Conservation (phyloP, 2,797 vertebrate species). For the Capromys pilorides region DNA sequence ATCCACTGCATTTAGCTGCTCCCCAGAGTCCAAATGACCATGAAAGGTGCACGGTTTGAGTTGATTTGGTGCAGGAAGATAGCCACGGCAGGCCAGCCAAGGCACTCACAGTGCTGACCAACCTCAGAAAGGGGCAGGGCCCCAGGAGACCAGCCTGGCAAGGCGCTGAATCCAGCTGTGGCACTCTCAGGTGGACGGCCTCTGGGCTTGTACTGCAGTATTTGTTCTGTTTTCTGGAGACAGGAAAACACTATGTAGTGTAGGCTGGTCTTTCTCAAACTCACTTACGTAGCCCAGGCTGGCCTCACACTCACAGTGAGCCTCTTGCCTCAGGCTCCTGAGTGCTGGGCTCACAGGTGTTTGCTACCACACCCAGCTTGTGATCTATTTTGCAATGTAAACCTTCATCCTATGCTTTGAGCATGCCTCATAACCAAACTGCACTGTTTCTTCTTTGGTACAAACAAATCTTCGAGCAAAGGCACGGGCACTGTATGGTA, state of each 20-base stretch:
- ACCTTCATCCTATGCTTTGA: background rate
- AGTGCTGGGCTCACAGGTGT: too few species aligned
- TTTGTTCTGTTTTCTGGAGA: background rate
- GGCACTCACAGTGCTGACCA: background rate
- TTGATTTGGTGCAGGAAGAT: background rate
- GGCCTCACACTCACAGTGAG: background rate
- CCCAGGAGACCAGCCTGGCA: too few species aligned
- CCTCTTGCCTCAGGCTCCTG: background rate
- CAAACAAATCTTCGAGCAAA: background rate
- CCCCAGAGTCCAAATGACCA: background rate
- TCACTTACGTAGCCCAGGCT: background rate
- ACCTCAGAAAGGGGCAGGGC: background rate
- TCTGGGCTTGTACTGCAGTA: background rate
- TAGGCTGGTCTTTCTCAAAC: background rate
- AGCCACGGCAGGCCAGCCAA: background rate
- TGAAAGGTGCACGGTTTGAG: background rate
- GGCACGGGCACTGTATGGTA: background rate
- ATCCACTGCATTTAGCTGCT: background rate
- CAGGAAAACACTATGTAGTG: too few species aligned
- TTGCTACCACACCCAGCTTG: background rate
- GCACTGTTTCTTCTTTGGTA: conserved; percentile 4
- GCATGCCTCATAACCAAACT: background rate
- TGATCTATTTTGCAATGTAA: background rate
- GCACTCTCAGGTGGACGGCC: background rate
- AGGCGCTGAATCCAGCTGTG: accelerated